Evolutionary conservation across 2,113 vertebrate species (phyloP).

Genomic region (Hucho hucho): DNA sequence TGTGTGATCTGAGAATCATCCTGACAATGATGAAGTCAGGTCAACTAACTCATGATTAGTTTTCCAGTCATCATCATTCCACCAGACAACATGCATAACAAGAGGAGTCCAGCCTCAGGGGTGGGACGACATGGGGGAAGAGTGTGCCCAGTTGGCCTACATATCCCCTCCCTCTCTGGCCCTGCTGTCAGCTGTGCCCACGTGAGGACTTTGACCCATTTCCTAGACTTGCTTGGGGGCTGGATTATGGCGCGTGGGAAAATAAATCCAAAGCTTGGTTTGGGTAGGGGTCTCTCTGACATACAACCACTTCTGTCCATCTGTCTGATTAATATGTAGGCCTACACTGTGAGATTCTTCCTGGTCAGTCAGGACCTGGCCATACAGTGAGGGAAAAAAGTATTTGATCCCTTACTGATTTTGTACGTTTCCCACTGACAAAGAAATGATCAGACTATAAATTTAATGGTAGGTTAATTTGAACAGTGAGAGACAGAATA

Average conservation of each 20-base stretch:
- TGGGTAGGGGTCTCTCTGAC: slow-evolving; percentile 15
- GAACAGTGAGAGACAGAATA: too few species aligned
- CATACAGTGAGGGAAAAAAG: too few species aligned
- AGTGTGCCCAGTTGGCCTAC: slow-evolving; percentile 44
- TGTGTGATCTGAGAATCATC: neutral
- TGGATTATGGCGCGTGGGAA: slow-evolving; percentile 38
- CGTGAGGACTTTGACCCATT: slow-evolving; percentile 59
- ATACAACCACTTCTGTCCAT: neutral
- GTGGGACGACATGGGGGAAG: slow-evolving; percentile 28
- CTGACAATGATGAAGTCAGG: neutral
- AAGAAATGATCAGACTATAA: too few species aligned
- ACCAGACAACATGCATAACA: neutral
- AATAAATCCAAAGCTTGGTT: slow-evolving; percentile 33
- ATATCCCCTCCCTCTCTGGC: slow-evolving; percentile 41
- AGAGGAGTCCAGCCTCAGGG: slow-evolving; percentile 3
- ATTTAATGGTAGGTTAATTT: too few species aligned
- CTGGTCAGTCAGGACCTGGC: neutral
- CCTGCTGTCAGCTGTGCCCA: slow-evolving; percentile 35
- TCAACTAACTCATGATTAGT: neutral
- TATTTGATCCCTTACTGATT: too few species aligned
- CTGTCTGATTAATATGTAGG: neutral
- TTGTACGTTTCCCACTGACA: too few species aligned
- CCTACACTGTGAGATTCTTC: neutral
- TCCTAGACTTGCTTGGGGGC: slow-evolving; percentile 53
- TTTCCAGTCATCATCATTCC: slow-evolving; percentile 5